Base-by-base conservation (phyloP, 1,140 invertebrate species). In the Procambarus clarkii region DNA sequence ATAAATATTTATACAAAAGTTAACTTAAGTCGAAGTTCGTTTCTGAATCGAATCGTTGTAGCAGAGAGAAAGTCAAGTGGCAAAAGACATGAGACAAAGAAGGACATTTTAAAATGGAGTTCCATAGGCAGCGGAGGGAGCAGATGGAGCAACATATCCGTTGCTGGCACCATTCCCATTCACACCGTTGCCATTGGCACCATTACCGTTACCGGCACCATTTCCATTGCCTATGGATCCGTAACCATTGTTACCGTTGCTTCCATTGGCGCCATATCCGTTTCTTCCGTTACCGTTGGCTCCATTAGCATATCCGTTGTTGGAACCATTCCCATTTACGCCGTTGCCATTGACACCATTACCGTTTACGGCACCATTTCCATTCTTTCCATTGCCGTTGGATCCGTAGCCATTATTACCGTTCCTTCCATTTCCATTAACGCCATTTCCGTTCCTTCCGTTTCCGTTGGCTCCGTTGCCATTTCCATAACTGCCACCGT, bases 251-350 rank as follows among this genome's bases (percentile, higher is more conserved):
- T 18, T 69, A 60, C 80, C 80, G 21, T 82, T 80, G 45, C 46
- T 80, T 34, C 34, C 34, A 34, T 34, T 34, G 46, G 24, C 83
- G 24, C 45, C 15, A 11, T 60, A n/a, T 24, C 13, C 48, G 9
- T 45, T 69, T 34, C 50, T 48, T 15, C 84, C 71, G 46, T 86
- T 77, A 21, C 84, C 58, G 71, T 2, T 64, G n/a, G 69, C 0
- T 21, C 83, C 83, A 64, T 85, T 78, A 45, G 74, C 85, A 46
- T 69, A 24, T 58, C 81, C 54, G 1, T 83, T 83, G 46, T 50
- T 50, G 15, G 9, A 34, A 13, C 84, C 84, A 24, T 86, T 86
- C 7, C 69, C 69, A 9, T 81, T 58, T 1, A 58, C 81, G 24
- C 69, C 18, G 60, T 4, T 21, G 13, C 60, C 60, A 21, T 64